Evolutionary conservation across 2,888 invertebrate genomes (phyloP).

Genomic region (Lutraria lutraria): DNA sequence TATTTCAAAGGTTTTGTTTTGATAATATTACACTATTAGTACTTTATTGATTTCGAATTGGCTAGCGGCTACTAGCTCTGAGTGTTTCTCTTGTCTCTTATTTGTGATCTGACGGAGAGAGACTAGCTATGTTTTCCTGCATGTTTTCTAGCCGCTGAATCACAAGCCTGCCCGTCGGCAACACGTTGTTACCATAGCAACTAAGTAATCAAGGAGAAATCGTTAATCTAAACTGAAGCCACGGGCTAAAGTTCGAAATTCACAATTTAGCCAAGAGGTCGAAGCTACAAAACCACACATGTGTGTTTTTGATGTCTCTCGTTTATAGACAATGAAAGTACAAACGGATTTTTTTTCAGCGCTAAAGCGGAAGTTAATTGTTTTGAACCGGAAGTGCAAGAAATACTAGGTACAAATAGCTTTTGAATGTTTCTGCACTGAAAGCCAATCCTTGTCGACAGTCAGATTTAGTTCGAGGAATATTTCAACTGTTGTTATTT

Average conservation of each 20-base stretch:
- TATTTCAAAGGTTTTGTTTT: constrained; percentile 15
- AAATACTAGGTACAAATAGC: not conserved
- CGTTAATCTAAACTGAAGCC: constrained; percentile 70
- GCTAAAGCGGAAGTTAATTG: not conserved
- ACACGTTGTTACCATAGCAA: constrained; percentile 62
- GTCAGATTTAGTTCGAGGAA: not conserved
- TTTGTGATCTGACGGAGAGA: constrained; percentile 24
- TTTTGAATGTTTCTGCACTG: not conserved
- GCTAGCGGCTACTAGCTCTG: constrained; percentile 34
- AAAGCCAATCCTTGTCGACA: not conserved
- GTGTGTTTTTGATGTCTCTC: constrained; percentile 31
- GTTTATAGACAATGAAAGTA: constrained; percentile 21
- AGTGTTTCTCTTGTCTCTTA: constrained; percentile 46
- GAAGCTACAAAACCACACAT: constrained; percentile 44
- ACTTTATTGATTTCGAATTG: constrained; percentile 47
- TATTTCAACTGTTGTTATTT: not conserved
- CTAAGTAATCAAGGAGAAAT: constrained; percentile 68
- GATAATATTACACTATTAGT: constrained; percentile 6
- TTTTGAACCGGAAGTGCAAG: not conserved
- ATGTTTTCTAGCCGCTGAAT: constrained; percentile 38
- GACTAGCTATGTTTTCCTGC: constrained; percentile 39
- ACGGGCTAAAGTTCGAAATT: constrained; percentile 45
- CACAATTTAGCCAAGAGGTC: constrained; percentile 39
- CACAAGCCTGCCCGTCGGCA: constrained; percentile 44
- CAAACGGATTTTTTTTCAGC: constrained; percentile 3